Evolutionary conservation across 2,113 vertebrate genomes (phyloP).

Genomic region (Leptocoma aspasia): DNA sequence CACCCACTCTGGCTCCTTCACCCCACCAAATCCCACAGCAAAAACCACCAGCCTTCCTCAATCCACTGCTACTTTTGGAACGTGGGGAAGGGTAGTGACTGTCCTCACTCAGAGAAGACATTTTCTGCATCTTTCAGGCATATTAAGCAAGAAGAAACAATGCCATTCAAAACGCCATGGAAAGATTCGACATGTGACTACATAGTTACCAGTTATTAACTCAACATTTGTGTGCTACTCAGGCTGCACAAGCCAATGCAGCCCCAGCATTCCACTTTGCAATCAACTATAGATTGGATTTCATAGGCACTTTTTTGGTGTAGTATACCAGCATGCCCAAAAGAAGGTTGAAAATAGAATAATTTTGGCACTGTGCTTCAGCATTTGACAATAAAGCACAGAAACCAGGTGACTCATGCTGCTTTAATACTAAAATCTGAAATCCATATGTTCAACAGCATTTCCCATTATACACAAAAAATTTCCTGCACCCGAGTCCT

Average conservation of each 20-base stretch:
- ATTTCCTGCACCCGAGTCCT: background rate
- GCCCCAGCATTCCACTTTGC: background rate
- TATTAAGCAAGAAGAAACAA: background rate
- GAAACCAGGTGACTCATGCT: background rate
- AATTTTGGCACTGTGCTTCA: background rate
- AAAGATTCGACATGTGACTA: background rate
- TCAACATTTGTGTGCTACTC: background rate
- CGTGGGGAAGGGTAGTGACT: background rate
- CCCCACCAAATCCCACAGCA: background rate
- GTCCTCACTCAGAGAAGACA: background rate
- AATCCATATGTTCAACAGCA: background rate
- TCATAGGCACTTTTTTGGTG: background rate
- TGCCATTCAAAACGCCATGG: accelerated
- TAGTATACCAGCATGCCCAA: background rate
- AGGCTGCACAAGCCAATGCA: background rate
- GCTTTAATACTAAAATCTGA: background rate
- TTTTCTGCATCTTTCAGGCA: background rate
- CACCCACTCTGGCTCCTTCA: background rate
- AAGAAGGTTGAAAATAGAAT: background rate
- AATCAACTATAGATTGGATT: background rate
- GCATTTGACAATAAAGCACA: background rate
- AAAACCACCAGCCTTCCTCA: background rate
- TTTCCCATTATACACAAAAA: background rate
- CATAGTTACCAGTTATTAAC: background rate
- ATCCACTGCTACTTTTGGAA: accelerated